Evolutionary conservation across 2,113 vertebrate genomes (phyloP), one percentile per base, ranked within the genome.

Genomic region (Entomyzon cyanotis): DNA sequence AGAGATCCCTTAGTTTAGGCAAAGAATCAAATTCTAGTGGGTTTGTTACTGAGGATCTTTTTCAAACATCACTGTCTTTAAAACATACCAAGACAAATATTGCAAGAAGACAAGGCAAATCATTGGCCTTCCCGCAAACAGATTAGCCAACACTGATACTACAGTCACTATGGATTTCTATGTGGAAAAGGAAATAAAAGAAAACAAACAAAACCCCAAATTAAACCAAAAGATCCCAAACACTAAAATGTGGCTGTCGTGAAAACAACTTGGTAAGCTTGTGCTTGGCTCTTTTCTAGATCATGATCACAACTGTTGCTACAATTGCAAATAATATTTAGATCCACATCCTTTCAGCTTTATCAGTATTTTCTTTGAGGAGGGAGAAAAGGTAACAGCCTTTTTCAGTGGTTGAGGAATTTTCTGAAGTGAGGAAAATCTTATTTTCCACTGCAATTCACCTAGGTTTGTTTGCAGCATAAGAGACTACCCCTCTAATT

Each of bases 381-480:
- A 87, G 5, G 8, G 5, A 25, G 22, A n/a, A 79, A 64, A 92
- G 2, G 25, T 47, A 87, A 11, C 12, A 27, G n/a, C 8, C 9
- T 81, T 81, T 88, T 81, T 60, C 86, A 64, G 15, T 27, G 4
- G 39, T 15, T 68, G 42, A 81, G 84, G 17, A 60, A 24, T 77
- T 55, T 93, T 78, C 74, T 81, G 56, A 93, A 42, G 59, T 74
- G 39, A 84, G 12, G 15, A 18, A 85, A 96, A 71, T 76, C 12
- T 74, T 87, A 78, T 87, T 90, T 95, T 91, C 52, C 33, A 35
- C 9, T 75, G 41, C n/a, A 84, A 21, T 87, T 96, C 31, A 77
- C 91, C 53, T 46, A 81, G 46, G 41, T 86, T 80, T 90, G 31
- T 92, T 87, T 74, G 64, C 39, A 82, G 55, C 8, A 31, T 12